phyloP scores from a whole-genome alignment of 1,140 invertebrate genomes.

The Melanaphis sacchari region DNA sequence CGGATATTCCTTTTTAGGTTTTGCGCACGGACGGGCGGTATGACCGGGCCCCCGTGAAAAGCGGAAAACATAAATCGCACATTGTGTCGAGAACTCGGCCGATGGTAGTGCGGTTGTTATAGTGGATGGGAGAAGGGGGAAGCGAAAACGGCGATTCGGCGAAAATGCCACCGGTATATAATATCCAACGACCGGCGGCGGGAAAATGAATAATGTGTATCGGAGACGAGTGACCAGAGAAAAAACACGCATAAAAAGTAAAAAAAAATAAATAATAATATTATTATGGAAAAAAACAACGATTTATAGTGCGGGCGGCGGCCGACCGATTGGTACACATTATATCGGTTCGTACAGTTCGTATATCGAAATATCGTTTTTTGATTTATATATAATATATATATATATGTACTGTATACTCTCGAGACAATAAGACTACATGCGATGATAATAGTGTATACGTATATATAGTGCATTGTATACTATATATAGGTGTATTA shows the following conservation, averaged over 20 bases:
- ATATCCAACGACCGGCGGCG: not conserved
- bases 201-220: constrained; percentile 13
- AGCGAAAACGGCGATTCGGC: constrained; percentile 16
- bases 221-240: not conserved
- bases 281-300: not conserved
- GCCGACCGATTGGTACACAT: not conserved
- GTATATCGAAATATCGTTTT: not conserved
- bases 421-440: not conserved
- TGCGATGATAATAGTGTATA: not conserved
- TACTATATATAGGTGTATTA: not conserved
- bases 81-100: not conserved
- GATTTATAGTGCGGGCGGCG: not conserved
- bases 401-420: not conserved
- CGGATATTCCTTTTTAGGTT: constrained; percentile 45
- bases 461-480: no score
- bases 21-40: not conserved
- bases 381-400: not conserved
- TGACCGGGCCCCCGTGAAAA: constrained; percentile 12
- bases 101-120: not conserved
- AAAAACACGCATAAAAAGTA: not conserved
- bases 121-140: not conserved
- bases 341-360: no score
- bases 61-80: constrained; percentile 44
- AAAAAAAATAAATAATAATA: not conserved
- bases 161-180: not conserved